These are phyloP conservation scores for Apteryx owenii DNA, from an alignment of 2,113 vertebrate species.

Conservation along the genomic window DNA sequence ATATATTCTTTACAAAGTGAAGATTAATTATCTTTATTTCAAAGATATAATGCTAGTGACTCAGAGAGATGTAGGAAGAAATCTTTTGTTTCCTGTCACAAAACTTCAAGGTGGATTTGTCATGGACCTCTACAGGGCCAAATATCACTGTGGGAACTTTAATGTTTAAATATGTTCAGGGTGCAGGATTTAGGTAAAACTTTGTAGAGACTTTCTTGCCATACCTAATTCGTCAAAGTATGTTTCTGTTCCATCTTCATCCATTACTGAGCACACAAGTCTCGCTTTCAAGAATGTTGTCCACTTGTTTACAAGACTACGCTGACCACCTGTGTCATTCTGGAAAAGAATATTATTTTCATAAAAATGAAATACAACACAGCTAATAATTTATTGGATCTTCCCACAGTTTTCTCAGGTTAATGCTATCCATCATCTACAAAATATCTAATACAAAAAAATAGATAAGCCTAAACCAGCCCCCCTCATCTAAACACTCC, in stretches of 20 bases:
- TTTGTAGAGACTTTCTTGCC: not conserved
- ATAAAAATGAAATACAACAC: not conserved
- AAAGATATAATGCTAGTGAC: not conserved
- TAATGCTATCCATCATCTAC: not conserved
- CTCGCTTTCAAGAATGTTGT: slow-evolving; percentile 96
- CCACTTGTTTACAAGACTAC: slow-evolving; percentile 98
- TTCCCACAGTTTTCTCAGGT: not conserved
- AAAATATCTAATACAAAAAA: not conserved
- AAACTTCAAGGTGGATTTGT: not conserved
- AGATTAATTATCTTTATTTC: not conserved
- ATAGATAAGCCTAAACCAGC: not conserved
- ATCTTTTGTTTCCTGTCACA: not conserved
- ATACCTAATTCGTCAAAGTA: slow-evolving; percentile 96
- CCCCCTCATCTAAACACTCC: not conserved
- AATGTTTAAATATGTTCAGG: not conserved
- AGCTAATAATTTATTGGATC: not conserved
- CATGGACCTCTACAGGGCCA: not conserved
- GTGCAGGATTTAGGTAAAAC: not conserved
- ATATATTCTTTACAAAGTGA: not conserved
- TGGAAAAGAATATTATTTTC: slow-evolving; percentile 68
- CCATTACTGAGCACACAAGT: slow-evolving; percentile 95
- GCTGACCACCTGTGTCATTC: slow-evolving; percentile 96
- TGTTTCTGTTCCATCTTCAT: slow-evolving; percentile 94
- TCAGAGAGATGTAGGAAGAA: not conserved
- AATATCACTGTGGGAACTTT: not conserved